Evolutionary conservation across 2,888 invertebrate genomes (phyloP).

Genomic region (Tanytarsus gracilentus): DNA sequence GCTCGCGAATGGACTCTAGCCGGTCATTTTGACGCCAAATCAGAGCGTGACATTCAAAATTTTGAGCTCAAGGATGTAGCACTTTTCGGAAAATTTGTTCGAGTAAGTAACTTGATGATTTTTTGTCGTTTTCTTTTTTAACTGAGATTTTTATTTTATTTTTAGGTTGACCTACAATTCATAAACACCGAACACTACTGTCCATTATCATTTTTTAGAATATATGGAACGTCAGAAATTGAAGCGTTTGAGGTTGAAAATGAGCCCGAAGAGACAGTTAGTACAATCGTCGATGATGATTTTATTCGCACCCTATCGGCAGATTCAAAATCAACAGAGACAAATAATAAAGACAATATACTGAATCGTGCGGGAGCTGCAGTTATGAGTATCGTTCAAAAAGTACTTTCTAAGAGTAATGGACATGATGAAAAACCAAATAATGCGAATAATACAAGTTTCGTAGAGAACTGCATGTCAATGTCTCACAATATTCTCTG

Average conservation of each 20-base stretch:
- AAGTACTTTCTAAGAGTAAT: conserved; percentile 69
- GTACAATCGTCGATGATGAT: conserved; percentile 52
- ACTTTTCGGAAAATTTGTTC: conserved; percentile 80
- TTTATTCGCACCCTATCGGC: conserved; percentile 33
- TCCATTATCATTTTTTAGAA: conserved; percentile 89
- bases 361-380: conserved; percentile 85
- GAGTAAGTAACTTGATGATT: conserved; percentile 40
- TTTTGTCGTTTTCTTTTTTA: neutral
- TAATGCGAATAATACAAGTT: conserved; percentile 41
- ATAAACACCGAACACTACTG: conserved; percentile 97
- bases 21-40: conserved; percentile 79
- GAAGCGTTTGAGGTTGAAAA: conserved; percentile 76
- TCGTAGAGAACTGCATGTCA: conserved; percentile 34
- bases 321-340: conserved; percentile 30
- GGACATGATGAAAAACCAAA: conserved; percentile 51
- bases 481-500: conserved; percentile 17
- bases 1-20: conserved; percentile 85
- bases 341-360: conserved; percentile 48
- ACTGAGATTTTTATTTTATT: neutral
- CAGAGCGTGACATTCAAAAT: conserved; percentile 77
- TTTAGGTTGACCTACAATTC: conserved; percentile 70
- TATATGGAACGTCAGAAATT: conserved; percentile 88
- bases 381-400: conserved; percentile 84
- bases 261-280: conserved; percentile 53
- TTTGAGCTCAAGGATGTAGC: conserved; percentile 66